These are phyloP conservation scores for Polyploca ridens DNA, from an alignment of 2,888 invertebrate genomes.

Conservation along the genomic window DNA sequence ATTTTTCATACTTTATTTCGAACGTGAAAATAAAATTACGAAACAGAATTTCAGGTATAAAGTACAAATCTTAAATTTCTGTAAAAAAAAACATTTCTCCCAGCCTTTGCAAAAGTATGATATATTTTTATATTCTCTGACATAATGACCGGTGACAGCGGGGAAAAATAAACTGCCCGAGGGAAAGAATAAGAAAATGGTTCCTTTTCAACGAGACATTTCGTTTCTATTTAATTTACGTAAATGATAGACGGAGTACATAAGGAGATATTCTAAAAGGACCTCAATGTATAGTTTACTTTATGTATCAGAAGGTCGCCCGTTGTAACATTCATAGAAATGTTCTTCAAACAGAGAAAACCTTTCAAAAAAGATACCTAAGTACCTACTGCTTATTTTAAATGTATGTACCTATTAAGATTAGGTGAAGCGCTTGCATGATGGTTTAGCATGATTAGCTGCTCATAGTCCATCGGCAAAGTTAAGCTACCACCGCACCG, in stretches of 20 bases:
- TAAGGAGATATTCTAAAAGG: slow-evolving; percentile 34
- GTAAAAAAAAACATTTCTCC: slow-evolving; percentile 16
- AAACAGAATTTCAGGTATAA: neutral
- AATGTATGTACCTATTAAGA: too few relatives aligned
- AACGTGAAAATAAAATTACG: neutral
- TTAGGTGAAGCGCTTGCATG: too few relatives aligned
- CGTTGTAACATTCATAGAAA: slow-evolving; percentile 12
- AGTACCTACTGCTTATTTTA: too few relatives aligned
- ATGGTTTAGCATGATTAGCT: too few relatives aligned
- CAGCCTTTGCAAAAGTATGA: slow-evolving; percentile 19
- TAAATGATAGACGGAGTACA: slow-evolving; percentile 50
- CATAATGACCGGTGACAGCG: slow-evolving; percentile 70
- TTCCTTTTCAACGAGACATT: slow-evolving; percentile 55
- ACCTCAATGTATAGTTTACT: slow-evolving; percentile 18
- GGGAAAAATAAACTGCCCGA: slow-evolving; percentile 62
- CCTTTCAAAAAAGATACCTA: too few relatives aligned
- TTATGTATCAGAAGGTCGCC: slow-evolving; percentile 12
- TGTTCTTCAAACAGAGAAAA: neutral
- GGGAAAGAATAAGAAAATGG: slow-evolving; percentile 63
- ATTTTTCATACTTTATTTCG: neutral
- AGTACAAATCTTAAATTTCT: neutral
- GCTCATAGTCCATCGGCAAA: too few relatives aligned
- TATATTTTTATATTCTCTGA: slow-evolving; percentile 56
- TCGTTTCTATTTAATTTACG: slow-evolving; percentile 64
- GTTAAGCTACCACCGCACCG: too few relatives aligned